Evolutionary conservation across 2,113 vertebrate species (phyloP).

Genomic region (Urocynchramus pylzowi): DNA sequence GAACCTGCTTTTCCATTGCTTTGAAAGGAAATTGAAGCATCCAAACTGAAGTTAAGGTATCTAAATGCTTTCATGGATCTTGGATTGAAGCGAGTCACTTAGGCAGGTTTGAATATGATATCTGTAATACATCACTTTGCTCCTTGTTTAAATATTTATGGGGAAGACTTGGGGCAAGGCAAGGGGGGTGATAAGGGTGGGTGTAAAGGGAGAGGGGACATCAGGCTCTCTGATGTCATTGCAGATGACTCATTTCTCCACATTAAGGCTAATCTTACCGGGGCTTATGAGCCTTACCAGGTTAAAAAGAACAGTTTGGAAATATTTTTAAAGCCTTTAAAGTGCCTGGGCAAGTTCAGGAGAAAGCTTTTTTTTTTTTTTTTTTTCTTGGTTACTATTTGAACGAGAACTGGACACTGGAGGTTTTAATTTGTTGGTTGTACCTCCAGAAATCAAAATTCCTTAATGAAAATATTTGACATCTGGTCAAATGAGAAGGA

Average conservation of each 20-base stretch:
- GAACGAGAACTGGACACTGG: background rate
- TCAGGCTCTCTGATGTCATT: background rate
- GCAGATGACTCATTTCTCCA: constrained; percentile 18
- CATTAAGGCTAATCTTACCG: background rate
- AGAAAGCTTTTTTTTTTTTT: background rate
- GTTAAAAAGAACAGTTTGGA: background rate
- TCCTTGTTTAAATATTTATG: constrained; percentile 59
- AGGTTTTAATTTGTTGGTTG: background rate
- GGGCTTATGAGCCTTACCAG: background rate
- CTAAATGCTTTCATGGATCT: background rate
- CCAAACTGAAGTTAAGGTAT: background rate
- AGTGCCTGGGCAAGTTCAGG: background rate
- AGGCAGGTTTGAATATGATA: background rate
- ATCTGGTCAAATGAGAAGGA: background rate
- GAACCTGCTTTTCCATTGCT: background rate
- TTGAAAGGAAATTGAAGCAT: background rate
- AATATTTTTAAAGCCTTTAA: background rate
- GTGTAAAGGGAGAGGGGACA: constrained; percentile 1
- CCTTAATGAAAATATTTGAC: background rate
- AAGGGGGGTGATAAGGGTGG: background rate
- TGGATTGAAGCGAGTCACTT: background rate
- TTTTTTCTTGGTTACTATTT: background rate
- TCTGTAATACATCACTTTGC: constrained; percentile 16
- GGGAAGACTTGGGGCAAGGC: background rate
- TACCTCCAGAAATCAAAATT: background rate